Evolutionary conservation across 2,888 invertebrate species (phyloP).

Genomic region (Phortica okadai): DNA sequence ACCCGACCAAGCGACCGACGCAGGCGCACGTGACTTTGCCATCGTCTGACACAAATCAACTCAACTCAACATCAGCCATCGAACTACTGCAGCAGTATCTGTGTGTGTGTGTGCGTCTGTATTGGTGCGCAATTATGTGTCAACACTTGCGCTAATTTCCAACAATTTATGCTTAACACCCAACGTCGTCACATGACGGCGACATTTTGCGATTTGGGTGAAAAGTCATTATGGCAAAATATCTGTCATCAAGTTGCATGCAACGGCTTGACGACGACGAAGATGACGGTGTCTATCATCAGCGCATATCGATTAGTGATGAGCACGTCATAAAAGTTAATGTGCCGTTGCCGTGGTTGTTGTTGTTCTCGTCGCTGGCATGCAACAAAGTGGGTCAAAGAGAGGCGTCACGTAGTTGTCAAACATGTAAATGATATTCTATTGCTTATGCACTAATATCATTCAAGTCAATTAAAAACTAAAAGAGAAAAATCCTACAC

Average conservation of each 20-base stretch:
- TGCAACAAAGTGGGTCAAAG: constrained; percentile 1
- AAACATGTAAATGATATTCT: no score
- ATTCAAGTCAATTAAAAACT: no score
- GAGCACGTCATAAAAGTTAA: constrained; percentile 2
- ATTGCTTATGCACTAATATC: no score
- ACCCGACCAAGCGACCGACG: constrained; percentile 30
- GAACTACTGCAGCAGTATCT: background rate
- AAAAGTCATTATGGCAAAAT: constrained; percentile 59
- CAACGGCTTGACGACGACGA: constrained; percentile 38
- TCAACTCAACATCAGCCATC: background rate
- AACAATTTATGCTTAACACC: constrained; percentile 46
- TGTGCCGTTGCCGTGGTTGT: constrained; percentile 7
- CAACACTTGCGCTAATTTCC: constrained; percentile 55
- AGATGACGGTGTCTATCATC: constrained; percentile 47
- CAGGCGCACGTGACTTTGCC: constrained; percentile 63
- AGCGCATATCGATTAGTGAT: constrained; percentile 33
- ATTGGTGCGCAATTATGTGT: constrained; percentile 11
- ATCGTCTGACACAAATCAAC: constrained; percentile 5
- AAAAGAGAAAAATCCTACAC: no score
- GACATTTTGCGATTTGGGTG: background rate
- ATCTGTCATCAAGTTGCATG: constrained; percentile 38
- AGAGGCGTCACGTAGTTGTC: no score
- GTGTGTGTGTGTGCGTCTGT: background rate
- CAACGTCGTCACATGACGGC: constrained; percentile 10
- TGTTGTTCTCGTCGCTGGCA: no score